Percentiles rank a stretch among this genome's conserved stretches.
These are phyloP conservation scores for Furcifer pardalis DNA, from an alignment of 2,797 vertebrate species.

Conservation along the genomic window DNA sequence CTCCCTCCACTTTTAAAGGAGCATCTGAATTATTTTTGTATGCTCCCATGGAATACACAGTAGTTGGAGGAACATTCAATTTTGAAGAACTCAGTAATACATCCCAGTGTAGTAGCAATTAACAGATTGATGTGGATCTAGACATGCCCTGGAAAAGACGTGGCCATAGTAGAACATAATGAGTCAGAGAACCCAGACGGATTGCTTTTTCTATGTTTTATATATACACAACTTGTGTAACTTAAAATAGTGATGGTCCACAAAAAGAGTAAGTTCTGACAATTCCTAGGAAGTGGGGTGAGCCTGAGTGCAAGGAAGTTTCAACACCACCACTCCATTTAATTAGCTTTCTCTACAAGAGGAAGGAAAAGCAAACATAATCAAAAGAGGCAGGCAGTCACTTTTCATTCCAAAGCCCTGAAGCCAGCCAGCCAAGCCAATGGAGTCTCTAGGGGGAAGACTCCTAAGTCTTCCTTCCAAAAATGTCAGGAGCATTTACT, in stretches of 20 bases:
- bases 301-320: constrained; percentile 18
- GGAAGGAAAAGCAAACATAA: constrained; percentile 27
- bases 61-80: not conserved
- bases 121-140: not conserved
- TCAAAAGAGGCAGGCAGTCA: not conserved
- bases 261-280: not conserved
- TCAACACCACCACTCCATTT: not conserved
- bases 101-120: not conserved
- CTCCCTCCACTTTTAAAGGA: not conserved
- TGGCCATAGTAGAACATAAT: too few relatives aligned
- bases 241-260: not conserved
- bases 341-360: constrained; percentile 18
- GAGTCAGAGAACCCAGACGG: not conserved
- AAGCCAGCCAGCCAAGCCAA: not conserved
- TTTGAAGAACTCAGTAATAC: not conserved
- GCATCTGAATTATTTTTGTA: not conserved
- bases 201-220: not conserved
- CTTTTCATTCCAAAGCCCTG: not conserved
- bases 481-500: not conserved
- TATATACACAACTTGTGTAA: not conserved
- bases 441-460: not conserved
- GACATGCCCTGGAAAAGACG: not conserved
- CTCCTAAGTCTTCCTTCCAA: not conserved
- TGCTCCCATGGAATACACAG: not conserved
- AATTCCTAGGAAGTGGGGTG: not conserved